These are phyloP conservation scores for Carabus problematicus DNA, from an alignment of 2,888 invertebrate species.

Conservation along the genomic window DNA sequence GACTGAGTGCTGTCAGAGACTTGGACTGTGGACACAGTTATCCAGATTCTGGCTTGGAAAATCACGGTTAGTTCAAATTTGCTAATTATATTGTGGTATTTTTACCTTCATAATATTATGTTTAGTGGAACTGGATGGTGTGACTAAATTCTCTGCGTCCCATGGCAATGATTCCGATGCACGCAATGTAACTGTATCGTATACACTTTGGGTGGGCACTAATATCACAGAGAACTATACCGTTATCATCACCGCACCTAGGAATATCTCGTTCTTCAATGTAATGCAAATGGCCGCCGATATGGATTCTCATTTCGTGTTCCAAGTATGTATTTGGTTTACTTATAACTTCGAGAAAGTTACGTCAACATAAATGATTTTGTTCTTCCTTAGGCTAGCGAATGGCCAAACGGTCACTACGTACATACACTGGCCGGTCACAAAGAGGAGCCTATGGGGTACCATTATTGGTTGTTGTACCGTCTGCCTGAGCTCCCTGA, in stretches of 20 bases:
- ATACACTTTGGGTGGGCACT: slow-evolving; percentile 88
- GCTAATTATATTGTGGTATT: not conserved
- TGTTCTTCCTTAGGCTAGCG: slow-evolving; percentile 68
- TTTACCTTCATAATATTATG: slow-evolving; percentile 35
- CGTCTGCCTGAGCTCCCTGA: slow-evolving; percentile 82
- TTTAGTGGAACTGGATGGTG: slow-evolving; percentile 56
- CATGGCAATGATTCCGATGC: slow-evolving; percentile 67
- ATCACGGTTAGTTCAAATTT: slow-evolving; percentile 59
- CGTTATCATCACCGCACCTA: slow-evolving; percentile 76
- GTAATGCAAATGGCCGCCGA: slow-evolving; percentile 71
- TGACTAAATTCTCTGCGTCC: slow-evolving; percentile 54
- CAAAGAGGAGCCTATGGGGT: slow-evolving; percentile 82
- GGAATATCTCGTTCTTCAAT: slow-evolving; percentile 69
- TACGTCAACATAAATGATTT: slow-evolving; percentile 66
- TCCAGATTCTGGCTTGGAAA: slow-evolving; percentile 53
- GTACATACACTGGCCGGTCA: slow-evolving; percentile 85
- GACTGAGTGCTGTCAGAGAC: slow-evolving; percentile 71
- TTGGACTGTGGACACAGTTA: slow-evolving; percentile 61
- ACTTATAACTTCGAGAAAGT: not conserved
- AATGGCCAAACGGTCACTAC: slow-evolving; percentile 93
- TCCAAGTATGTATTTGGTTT: slow-evolving; percentile 50
- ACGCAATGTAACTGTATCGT: slow-evolving; percentile 78
- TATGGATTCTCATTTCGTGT: slow-evolving; percentile 69
- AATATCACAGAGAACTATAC: slow-evolving; percentile 84
- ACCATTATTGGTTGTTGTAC: slow-evolving; percentile 90